These are phyloP conservation scores for Pecten maximus DNA, from an alignment of 2,888 invertebrate genomes.

Conservation along the genomic window DNA sequence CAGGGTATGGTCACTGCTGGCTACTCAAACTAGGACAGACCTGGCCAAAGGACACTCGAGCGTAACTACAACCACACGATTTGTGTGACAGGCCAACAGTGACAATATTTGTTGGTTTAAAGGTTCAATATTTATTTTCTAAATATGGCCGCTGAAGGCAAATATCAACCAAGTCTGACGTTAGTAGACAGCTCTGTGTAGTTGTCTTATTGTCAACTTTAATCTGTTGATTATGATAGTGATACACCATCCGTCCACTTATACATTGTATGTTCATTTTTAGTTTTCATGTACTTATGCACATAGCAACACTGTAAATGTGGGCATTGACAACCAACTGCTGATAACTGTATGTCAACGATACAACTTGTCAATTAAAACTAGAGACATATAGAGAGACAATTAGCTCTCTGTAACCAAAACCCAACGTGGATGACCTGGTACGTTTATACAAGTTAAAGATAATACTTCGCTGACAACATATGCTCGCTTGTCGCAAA, in stretches of 20 bases:
- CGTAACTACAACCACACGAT: background rate
- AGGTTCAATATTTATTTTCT: background rate
- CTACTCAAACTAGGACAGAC: background rate
- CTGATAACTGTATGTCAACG: background rate
- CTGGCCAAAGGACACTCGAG: background rate
- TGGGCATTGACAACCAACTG: background rate
- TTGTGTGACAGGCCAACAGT: background rate
- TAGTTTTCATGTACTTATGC: background rate
- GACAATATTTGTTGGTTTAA: background rate
- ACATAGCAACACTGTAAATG: background rate
- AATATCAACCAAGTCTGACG: background rate
- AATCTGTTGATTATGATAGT: background rate
- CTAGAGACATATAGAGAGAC: background rate
- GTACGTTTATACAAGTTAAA: too few relatives aligned
- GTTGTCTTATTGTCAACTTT: background rate
- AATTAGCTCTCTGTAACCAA: too few relatives aligned
- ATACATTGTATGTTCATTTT: background rate
- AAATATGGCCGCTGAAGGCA: too few relatives aligned
- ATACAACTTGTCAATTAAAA: background rate
- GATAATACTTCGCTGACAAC: too few relatives aligned
- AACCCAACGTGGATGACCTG: too few relatives aligned
- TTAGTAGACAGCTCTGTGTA: background rate
- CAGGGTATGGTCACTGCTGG: background rate
- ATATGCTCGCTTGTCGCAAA: too few relatives aligned
- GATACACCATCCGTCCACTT: background rate